Evolutionary conservation across 2,888 invertebrate genomes (phyloP), one percentile per base, ranked within the genome.

Genomic region (Quadroppia sp.): DNA sequence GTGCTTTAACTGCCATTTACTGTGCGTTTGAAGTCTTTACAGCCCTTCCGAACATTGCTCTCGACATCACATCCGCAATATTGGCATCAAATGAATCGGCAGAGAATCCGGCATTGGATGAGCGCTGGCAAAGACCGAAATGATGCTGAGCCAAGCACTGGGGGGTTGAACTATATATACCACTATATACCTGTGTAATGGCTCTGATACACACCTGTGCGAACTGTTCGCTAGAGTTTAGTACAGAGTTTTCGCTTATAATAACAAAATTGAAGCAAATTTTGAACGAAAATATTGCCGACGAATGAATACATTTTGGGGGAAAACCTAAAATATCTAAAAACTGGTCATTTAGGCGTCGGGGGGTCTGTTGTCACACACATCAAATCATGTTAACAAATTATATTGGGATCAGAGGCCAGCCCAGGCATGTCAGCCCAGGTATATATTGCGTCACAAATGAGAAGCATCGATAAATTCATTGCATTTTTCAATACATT

Each of bases 361-460:
- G 45, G 69, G 69, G 69, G 69, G 69, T 69, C 69, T 69, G 69
- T 69, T 69, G 69, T 69, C 69, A 69, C 69, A 69, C 69, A 40
- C 40, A 69, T 69, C 42, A 69, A 69, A 69, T 69, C 42, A 69
- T 69, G 69, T 69, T 69, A 69, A 69, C 69, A 69, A 69, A 69
- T 69, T 69, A 69, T 69, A 69, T 69, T 69, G 69, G 45, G 69
- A 69, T 69, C 69, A 69, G 40, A 69, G 69, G 40, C 32, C 67
- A 67, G 28, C 67, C 67, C 67, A 67, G 67, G 67, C 67, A 67
- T 67, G n/a, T 17, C n/a, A 61, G 17, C 15, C 36, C 36, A 36
- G 23, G 11, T 56, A 59, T 53, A 25, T 30, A 69, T 69, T 42
- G 69, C 42, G 23, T 64, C 61, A 64, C 61, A 64, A 7, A 32